Evolutionary conservation across 1,140 invertebrate genomes (phyloP), one percentile per base, ranked within the genome.

Genomic region (Reticulitermes speratus): DNA sequence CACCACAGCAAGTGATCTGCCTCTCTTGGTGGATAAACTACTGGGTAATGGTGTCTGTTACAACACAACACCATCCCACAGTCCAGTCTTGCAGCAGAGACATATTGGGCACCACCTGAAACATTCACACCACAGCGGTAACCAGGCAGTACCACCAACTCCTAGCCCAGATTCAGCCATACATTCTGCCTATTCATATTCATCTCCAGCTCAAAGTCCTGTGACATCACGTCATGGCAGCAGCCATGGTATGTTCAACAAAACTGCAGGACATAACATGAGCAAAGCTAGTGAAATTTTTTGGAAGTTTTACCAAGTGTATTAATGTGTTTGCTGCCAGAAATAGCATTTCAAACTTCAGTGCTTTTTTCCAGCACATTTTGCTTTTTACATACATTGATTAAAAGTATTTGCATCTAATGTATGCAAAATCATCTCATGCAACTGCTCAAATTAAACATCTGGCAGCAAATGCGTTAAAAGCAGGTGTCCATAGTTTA

Each of bases 111-210:
- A 75, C 65, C 65, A 75, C 65, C 65, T 75, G 25, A 75, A 75
- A 14, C 65, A 75, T 30, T n/a, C 65, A 30, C 65, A 75, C n/a
- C 86, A 87, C 83, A 44, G 48, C 23, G 83, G 83, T 75, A 87
- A 83, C 75, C 65, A 84, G 84, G 89, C 90, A 83, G 87, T 93
- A 86, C 93, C 93, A n/a, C 92, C 95, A 83, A 95, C 94, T 88
- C 94, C 95, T 55, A 96, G 95, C 88, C 96, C 96, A 7, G 96
- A 97, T 90, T 96, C 96, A 69, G 96, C 96, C 87, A 96, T 97
- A 88, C 96, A 97, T 92, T 97, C 96, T 87, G 96, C 95, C 88
- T 97, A 97, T 89, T 92, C 89, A 88, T 92, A 89, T 89, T 91
- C 87, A 90, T 97, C 95, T 87, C 97, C 96, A 38, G 97, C 95